Base-by-base conservation (phyloP, 23 tunicate genomes). In the Halocynthia aurantium region DNA sequence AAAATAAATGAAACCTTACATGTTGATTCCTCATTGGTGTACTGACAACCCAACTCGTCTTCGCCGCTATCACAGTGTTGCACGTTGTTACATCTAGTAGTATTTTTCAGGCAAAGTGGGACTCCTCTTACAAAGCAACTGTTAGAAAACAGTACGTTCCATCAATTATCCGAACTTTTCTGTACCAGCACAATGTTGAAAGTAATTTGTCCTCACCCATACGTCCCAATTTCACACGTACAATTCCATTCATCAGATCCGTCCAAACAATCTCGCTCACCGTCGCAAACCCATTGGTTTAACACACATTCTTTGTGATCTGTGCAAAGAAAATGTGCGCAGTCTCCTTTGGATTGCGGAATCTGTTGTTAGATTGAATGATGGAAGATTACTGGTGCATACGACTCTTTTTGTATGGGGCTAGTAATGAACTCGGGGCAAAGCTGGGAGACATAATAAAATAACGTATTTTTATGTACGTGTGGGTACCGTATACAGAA, bases 211-310 rank as follows among this genome's bases (percentile, higher is more conserved):
- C 2, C 17, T 58, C 31, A 65, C 70, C 70, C 70, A 49, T 65
- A 65, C 0, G 10, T 15, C 10, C 19, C 78, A 54, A 7, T 21
- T 13, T 53, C 63, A 5, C 78, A 74, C 10, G 19, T 19, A 74
- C 78, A 74, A 54, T 54, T 54, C 10, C 10, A 8, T 74, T 74
- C 78, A 56, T 74, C 78, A 55, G 78, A 74, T 55, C 64, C 78
- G 22, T 74, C 78, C 8, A 44, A 12, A 54, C 78, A 74, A 18
- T 74, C 78, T 22, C 61, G 13, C 56, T 74, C 78, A 11, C 78
- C 78, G 22, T 74, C 78, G 57, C 78, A 74, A 51, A 74, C 64
- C 78, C 78, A 74, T 9, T 20, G n/a, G 19, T 17, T 31, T 31
- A 31, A 31, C 44, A 31, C 2, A 31, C 44, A 31, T 31, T 31